Evolutionary conservation across 2,797 vertebrate genomes (phyloP).

Genomic region (Silurus lanzhouensis): DNA sequence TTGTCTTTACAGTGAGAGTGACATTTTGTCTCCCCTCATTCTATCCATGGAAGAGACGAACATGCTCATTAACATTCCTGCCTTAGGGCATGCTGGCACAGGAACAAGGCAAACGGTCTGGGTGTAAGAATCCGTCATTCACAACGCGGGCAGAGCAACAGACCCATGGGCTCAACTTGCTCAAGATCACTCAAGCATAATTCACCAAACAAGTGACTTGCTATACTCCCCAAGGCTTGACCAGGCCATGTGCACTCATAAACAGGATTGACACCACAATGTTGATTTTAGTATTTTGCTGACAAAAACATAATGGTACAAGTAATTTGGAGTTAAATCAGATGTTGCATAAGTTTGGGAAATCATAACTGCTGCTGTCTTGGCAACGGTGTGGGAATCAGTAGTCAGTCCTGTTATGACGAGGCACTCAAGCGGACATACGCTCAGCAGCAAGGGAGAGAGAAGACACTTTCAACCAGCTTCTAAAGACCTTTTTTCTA

Average conservation of each 20-base stretch:
- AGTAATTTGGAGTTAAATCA: constrained; percentile 23
- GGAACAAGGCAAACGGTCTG: constrained; percentile 60
- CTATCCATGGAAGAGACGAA: constrained; percentile 57
- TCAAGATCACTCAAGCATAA: constrained; percentile 60
- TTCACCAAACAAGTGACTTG: constrained; percentile 52
- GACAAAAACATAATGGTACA: constrained; percentile 12
- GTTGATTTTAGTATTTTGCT: constrained; percentile 4
- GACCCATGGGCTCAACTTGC: constrained; percentile 56
- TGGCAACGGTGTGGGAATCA: constrained; percentile 28
- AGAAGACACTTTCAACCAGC: neutral
- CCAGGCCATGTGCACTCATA: constrained; percentile 35
- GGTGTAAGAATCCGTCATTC: constrained; percentile 58
- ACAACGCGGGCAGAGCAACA: constrained; percentile 51
- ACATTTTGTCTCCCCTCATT: constrained; percentile 58
- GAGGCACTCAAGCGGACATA: constrained; percentile 40
- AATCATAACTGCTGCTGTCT: constrained; percentile 36
- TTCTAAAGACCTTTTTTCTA: neutral
- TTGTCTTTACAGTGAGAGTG: constrained; percentile 37
- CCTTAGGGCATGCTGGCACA: constrained; percentile 53
- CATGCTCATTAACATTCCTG: constrained; percentile 75
- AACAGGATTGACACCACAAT: neutral
- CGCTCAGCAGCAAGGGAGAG: neutral
- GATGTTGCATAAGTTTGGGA: constrained; percentile 6
- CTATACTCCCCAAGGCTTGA: constrained; percentile 25
- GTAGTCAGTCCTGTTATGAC: constrained; percentile 18